A percentile compares a stretch with the other conserved stretches of the same genome.
phyloP scores from a whole-genome alignment of 2,113 vertebrate species.

The Motacilla alba region DNA sequence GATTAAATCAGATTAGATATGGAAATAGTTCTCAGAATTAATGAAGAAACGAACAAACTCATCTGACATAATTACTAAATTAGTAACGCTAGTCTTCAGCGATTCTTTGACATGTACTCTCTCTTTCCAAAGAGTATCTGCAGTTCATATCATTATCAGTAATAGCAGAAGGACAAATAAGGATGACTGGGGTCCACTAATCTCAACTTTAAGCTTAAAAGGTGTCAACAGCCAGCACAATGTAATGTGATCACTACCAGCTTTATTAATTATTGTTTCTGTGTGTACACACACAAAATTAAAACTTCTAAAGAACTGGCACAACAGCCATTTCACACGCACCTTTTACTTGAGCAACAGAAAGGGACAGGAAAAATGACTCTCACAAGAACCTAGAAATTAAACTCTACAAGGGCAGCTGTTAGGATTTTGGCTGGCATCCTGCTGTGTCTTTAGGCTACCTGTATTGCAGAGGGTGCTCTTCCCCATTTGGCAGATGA shows the following conservation, averaged over 20 bases:
- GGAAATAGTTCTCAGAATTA: background rate
- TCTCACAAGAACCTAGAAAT: background rate
- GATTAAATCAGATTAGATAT: background rate
- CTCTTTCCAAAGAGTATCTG: background rate
- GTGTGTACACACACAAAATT: background rate
- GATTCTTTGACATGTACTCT: background rate
- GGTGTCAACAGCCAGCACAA: background rate
- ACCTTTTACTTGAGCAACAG: background rate
- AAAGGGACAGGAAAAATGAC: background rate
- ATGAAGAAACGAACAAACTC: background rate
- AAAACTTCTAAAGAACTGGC: background rate
- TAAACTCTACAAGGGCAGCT: background rate
- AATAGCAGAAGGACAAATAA: background rate
- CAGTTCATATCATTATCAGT: background rate
- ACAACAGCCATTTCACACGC: background rate
- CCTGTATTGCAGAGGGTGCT: constrained; percentile 91
- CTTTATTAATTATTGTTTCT: background rate
- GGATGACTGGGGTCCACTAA: background rate
- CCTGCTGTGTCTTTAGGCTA: constrained; percentile 48
- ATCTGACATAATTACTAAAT: background rate
- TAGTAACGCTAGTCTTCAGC: background rate
- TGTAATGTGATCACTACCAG: background rate
- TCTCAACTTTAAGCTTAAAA: background rate
- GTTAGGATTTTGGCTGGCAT: background rate
- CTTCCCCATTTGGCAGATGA: constrained; percentile 87